Evolutionary conservation across 2,888 invertebrate genomes (phyloP).

Genomic region (Zygaena filipendulae): DNA sequence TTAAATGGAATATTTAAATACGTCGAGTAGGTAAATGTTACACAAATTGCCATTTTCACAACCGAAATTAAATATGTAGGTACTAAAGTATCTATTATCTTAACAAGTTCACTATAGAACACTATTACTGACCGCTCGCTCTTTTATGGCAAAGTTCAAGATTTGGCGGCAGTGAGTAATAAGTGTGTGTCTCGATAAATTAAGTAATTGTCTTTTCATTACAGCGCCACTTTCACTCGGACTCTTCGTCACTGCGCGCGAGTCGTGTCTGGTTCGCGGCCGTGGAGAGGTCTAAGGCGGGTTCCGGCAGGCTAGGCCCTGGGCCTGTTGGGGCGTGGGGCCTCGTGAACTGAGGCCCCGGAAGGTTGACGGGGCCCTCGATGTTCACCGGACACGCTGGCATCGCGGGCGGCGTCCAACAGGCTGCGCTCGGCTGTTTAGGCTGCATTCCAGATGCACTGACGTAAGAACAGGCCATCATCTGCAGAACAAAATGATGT

Average conservation of each 20-base stretch:
- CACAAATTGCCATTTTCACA: conserved; percentile 68
- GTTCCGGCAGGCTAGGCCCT: conserved; percentile 22
- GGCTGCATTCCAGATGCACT: conserved; percentile 43
- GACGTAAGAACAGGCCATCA: conserved; percentile 65
- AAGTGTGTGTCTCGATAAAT: conserved; percentile 28
- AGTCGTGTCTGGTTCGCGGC: conserved; percentile 28
- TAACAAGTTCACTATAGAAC: conserved; percentile 8
- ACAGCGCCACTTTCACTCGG: conserved; percentile 59
- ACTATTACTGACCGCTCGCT: conserved; percentile 38
- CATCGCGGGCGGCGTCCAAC: conserved; percentile 46
- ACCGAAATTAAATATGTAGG: conserved; percentile 67
- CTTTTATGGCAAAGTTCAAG: conserved; percentile 12
- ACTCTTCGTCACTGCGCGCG: conserved; percentile 28
- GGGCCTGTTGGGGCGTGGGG: conserved; percentile 17
- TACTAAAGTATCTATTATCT: conserved; percentile 30
- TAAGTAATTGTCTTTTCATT: conserved; percentile 45
- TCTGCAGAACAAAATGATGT: conserved; percentile 41
- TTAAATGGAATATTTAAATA: conserved; percentile 53
- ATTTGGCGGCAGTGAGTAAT: conserved; percentile 31
- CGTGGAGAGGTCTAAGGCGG: conserved; percentile 47
- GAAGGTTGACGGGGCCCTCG: conserved; percentile 20
- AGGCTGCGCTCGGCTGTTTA: conserved; percentile 35
- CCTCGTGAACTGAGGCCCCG: conserved; percentile 18
- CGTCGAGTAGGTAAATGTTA: conserved; percentile 56
- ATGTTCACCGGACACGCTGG: too few relatives aligned